phyloP scores from a whole-genome alignment of 2,113 vertebrate species.

The Chlorocebus sabaeus region DNA sequence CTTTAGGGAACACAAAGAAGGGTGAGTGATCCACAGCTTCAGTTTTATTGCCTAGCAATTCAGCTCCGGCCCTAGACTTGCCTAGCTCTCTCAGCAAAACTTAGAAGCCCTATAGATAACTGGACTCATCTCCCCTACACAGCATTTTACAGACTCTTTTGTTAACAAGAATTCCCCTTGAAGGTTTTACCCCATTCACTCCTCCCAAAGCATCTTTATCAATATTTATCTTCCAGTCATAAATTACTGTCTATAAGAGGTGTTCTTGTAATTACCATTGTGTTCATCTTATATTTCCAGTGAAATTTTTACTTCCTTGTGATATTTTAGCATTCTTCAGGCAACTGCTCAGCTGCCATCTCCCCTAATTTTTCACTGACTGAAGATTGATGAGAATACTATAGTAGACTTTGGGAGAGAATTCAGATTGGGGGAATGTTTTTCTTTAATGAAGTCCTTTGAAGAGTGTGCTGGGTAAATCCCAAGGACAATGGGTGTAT shows the following conservation, averaged over 20 bases:
- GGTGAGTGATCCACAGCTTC: background rate
- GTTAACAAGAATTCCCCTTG: background rate
- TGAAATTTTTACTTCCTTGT: background rate
- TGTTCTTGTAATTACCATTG: background rate
- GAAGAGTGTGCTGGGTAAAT: background rate
- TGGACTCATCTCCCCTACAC: background rate
- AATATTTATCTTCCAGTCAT: background rate
- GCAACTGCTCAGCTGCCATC: background rate
- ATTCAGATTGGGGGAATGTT: background rate
- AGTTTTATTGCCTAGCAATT: background rate
- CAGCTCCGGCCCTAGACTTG: background rate
- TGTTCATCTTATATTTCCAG: background rate
- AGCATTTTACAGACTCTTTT: background rate
- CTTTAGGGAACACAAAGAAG: background rate
- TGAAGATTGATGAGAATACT: background rate
- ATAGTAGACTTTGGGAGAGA: background rate
- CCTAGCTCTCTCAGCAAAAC: background rate
- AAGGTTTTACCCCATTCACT: background rate
- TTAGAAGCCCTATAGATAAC: background rate
- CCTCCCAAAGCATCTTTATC: background rate
- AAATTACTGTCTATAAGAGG: background rate
- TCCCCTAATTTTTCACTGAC: background rate
- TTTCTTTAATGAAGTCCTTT: background rate
- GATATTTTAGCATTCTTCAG: background rate
- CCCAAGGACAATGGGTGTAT: fast-evolving